Evolutionary conservation across 1,140 invertebrate species (phyloP), one percentile per base, ranked within the genome.

Genomic region (Bombus soroeensis): DNA sequence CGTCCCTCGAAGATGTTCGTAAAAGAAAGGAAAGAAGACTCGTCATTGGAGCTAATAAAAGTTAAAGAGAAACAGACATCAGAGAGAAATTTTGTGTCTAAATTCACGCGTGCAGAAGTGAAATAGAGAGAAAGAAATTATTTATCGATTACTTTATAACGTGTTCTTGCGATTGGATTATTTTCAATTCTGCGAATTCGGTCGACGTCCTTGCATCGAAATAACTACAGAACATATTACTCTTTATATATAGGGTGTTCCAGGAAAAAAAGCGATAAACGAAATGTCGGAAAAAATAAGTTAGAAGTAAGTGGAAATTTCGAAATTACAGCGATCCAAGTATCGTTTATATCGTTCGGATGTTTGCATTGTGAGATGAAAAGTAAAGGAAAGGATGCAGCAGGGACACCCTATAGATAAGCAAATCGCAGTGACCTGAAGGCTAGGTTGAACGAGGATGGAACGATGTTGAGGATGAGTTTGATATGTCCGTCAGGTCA

Each of bases 401-500:
- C 37, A 68, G 79, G 88, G 82, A 89, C 88, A 89, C 88, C 70
- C 89, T 88, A 81, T 90, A 90, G 70, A 90, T 90, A 90, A 90
- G 73, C 71, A 37, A 81, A 79, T 90, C 89, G 87, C 87, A 84
- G 88, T 88, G 88, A 83, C 87, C 87, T 91, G 86, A 90, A 86
- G 83, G 86, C 88, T 75, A 80, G 74, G 85, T 81, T 74, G 57
- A 73, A 82, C 64, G 62, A 66, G 53, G 66, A 81, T 68, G 53
- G 75, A 70, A 83, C 71, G 75, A 70, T 28, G 64, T n/a, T 64
- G 32, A 53, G 53, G 64, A 85, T 53, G 68, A 74, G 76, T 80
- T 77, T 77, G 74, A 80, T 82, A 80, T 89, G 87, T 88, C 87
- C 81, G 85, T 92, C 90, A 90, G 90, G 90, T 92, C 90, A 90